Conservation (phyloP, 2,888 invertebrate genomes). For the Thymelicus lineola region DNA sequence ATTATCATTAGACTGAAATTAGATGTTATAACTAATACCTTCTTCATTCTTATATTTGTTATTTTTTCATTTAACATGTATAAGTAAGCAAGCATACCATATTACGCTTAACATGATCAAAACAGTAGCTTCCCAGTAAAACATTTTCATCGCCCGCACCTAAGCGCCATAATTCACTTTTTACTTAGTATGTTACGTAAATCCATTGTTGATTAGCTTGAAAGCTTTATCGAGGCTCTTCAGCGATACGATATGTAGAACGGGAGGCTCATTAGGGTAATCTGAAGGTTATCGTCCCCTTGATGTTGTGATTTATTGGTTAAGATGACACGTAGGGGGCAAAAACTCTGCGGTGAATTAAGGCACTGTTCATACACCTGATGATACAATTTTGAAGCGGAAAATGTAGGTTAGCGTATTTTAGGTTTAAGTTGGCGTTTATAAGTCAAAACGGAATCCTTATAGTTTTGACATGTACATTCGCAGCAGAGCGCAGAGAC, state of each 20-base stretch:
- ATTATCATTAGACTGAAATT: too few species aligned
- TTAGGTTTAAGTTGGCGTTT: too few species aligned
- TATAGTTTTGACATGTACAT: too few species aligned
- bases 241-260: slow-evolving; percentile 33
- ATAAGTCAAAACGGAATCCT: too few species aligned
- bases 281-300: slow-evolving; percentile 34
- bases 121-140: neutral
- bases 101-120: too few species aligned
- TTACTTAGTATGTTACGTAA: slow-evolving; percentile 17
- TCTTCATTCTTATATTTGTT: too few species aligned
- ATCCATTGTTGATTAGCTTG: slow-evolving; percentile 35
- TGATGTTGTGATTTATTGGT: slow-evolving; percentile 36
- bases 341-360: slow-evolving; percentile 28
- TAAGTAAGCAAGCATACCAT: too few species aligned
- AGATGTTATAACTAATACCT: too few species aligned
- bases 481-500: too few species aligned
- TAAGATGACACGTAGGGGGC: slow-evolving; percentile 32
- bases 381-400: too few species aligned
- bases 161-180: slow-evolving; percentile 11
- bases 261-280: slow-evolving; percentile 34
- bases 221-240: slow-evolving; percentile 33
- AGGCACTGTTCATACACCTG: neutral
- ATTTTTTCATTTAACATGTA: too few species aligned
- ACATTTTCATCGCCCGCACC: neutral
- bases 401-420: too few species aligned